Evolutionary conservation across 2,888 invertebrate genomes (phyloP), one percentile per base, ranked within the genome.

Genomic region (Agonopterix alstromeriana): DNA sequence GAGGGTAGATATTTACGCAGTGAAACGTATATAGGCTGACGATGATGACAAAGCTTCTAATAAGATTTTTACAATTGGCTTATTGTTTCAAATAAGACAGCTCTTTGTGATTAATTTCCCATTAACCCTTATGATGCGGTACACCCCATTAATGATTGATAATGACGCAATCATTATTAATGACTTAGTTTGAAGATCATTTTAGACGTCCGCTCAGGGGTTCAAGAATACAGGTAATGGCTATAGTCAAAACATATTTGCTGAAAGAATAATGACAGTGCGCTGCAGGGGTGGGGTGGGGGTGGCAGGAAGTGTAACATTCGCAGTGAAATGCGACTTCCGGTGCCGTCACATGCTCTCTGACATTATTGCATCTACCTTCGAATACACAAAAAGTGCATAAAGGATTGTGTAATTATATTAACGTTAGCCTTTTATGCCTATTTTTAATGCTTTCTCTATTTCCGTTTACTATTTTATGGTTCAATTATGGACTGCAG

Each of bases 241-340:
- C 66, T 77, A 60, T 57, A 82, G 87, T 87, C 87, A 86, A 73
- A 87, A 86, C 80, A 84, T 85, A 80, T 51, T 87, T 84, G 83
- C 85, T 74, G 78, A 77, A 77, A 84, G 86, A 87, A 78, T 86
- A 82, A 87, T 86, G 84, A 71, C 67, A 70, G 64, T 70, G 76
- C 78, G 70, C 79, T 62, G 73, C 73, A 27, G 63, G 76, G 79
- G 74, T 62, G 63, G 76, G 79, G 74, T 62, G 55, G 55, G 59
- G 45, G n/a, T 3, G 45, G 40, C 59, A 78, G 82, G 85, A 84
- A 82, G 75, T 63, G 57, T 54, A 70, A 70, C 80, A 81, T 85
- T 84, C 77, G 85, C 82, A 75, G 74, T 67, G 72, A 76, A 71
- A 80, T 66, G 71, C 67, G 61, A 77, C 73, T 78, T 85, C 84